Evolutionary conservation across 2,113 vertebrate species (phyloP).

Genomic region (Porphyrio hochstetteri): DNA sequence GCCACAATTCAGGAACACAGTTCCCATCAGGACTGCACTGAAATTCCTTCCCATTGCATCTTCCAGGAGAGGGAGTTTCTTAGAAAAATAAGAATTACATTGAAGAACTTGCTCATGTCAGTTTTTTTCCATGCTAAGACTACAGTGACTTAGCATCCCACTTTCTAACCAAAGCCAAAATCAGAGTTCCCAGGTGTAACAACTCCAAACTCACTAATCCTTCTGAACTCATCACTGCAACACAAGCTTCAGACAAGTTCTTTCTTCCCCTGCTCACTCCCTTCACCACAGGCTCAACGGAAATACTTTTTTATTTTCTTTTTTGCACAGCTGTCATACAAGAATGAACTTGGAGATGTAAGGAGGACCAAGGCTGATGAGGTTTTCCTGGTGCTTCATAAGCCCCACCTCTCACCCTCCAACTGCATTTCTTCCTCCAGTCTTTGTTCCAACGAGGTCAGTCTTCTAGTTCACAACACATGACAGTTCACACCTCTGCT

Average conservation of each 20-base stretch:
- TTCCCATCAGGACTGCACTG: slow-evolving; percentile 90
- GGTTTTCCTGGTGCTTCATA: rapidly evolving
- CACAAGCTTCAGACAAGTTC: background rate
- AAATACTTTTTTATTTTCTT: background rate
- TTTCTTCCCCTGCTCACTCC: background rate
- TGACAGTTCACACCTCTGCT: background rate
- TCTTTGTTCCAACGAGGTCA: background rate
- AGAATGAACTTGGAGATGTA: background rate
- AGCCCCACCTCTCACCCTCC: background rate
- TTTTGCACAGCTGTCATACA: background rate
- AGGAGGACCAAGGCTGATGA: background rate
- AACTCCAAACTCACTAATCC: too few relatives aligned
- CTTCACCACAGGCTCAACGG: background rate
- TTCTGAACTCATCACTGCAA: background rate
- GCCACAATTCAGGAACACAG: slow-evolving; percentile 93
- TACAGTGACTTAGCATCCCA: background rate
- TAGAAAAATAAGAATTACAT: slow-evolving; percentile 27
- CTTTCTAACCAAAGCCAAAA: background rate
- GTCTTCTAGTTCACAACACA: background rate
- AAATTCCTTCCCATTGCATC: slow-evolving; percentile 90
- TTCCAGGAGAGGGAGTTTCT: slow-evolving; percentile 84
- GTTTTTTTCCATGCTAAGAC: background rate
- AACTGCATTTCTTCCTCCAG: background rate
- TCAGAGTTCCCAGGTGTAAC: rapidly evolving
- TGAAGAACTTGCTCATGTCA: background rate